Conservation (phyloP, 1,140 invertebrate genomes). For the Venturia canescens region DNA sequence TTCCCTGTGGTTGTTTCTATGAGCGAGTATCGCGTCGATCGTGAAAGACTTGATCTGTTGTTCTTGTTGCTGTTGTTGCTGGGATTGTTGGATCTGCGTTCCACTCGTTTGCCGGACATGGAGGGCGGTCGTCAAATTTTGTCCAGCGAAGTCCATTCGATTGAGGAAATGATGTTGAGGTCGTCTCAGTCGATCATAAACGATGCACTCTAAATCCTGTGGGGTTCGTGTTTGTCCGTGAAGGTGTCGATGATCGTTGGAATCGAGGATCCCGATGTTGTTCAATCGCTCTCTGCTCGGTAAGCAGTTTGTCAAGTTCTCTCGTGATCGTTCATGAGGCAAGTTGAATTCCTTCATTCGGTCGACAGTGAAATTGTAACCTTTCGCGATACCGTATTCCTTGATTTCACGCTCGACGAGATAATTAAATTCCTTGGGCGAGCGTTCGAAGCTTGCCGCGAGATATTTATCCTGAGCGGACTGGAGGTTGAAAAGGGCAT, state of each 20-base stretch:
- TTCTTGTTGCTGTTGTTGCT: constrained; percentile 71
- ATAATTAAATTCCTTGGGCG: constrained; percentile 57
- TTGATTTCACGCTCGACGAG: constrained; percentile 60
- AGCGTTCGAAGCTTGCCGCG: constrained; percentile 51
- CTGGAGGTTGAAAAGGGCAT: constrained; percentile 60
- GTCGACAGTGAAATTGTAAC: constrained; percentile 58
- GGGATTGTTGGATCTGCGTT: constrained; percentile 68
- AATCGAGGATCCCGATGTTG: constrained; percentile 59
- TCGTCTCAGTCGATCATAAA: constrained; percentile 70
- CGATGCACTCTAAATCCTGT: constrained; percentile 64
- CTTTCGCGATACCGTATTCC: constrained; percentile 63
- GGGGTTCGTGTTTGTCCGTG: constrained; percentile 66
- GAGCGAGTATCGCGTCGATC: constrained; percentile 88
- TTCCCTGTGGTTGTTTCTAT: constrained; percentile 75
- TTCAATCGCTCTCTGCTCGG: constrained; percentile 59
- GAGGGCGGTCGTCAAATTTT: constrained; percentile 54
- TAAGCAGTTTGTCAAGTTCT: constrained; percentile 58
- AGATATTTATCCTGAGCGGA: constrained; percentile 57
- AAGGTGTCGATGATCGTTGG: constrained; percentile 63
- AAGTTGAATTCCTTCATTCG: constrained; percentile 64
- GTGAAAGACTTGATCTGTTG: constrained; percentile 83
- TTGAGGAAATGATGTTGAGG: constrained; percentile 64
- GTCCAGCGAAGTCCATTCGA: constrained; percentile 62
- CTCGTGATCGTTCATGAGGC: constrained; percentile 61
- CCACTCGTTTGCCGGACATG: constrained; percentile 52